These are phyloP conservation scores for Euwallacea fornicatus DNA, from an alignment of 1,140 invertebrate genomes.

Conservation along the genomic window DNA sequence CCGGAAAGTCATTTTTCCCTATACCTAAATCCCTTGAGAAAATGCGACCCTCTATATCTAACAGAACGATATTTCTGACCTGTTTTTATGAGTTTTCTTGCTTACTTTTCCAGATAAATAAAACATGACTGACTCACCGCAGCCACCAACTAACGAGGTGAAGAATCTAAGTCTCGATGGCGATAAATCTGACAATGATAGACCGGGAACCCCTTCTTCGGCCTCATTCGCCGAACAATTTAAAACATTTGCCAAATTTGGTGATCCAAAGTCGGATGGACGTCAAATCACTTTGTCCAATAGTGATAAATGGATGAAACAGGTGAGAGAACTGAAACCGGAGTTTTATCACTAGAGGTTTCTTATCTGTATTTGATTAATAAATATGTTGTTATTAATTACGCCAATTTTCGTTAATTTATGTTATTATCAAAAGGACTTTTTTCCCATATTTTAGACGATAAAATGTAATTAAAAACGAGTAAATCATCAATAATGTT, in stretches of 20 bases:
- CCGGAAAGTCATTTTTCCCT: neutral
- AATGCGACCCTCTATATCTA: neutral
- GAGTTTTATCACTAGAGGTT: no score
- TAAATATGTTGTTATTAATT: no score
- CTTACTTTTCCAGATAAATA: neutral
- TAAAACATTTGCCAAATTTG: conserved; percentile 69
- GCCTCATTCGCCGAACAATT: conserved; percentile 47
- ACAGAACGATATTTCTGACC: neutral
- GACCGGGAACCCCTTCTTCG: conserved; percentile 34
- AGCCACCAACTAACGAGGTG: conserved; percentile 41
- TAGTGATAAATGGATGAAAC: conserved; percentile 78
- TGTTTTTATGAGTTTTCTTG: neutral
- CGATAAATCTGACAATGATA: conserved; percentile 27
- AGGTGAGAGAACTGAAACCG: conserved; percentile 47
- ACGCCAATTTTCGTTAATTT: no score
- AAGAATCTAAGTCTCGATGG: conserved; percentile 48
- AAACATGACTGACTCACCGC: conserved; percentile 25
- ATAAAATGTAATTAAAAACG: no score
- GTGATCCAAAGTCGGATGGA: conserved; percentile 67
- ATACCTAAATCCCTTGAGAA: neutral
- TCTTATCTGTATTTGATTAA: no score
- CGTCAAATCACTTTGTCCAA: conserved; percentile 68
- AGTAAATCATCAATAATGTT: no score
- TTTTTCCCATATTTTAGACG: no score
- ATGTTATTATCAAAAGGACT: no score